Conservation (phyloP, 2,888 invertebrate genomes). For the Tenthredo scrophulariae region DNA sequence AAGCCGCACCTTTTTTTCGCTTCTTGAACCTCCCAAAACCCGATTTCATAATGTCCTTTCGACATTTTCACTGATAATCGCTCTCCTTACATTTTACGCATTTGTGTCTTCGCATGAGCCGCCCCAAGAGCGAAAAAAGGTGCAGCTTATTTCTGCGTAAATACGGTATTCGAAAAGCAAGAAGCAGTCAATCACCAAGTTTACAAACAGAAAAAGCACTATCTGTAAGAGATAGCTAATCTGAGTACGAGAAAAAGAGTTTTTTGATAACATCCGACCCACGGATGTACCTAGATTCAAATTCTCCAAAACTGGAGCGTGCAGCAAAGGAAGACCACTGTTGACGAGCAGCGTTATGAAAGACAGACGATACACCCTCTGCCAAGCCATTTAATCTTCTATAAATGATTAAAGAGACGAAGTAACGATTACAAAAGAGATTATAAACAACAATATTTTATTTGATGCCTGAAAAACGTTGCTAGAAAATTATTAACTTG, state of each 20-base stretch:
- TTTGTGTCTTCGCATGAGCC: too few species aligned
- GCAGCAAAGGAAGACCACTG: conserved; percentile 78
- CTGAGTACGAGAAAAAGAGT: not conserved
- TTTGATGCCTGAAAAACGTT: not conserved
- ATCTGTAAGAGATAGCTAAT: not conserved
- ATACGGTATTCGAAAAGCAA: not conserved
- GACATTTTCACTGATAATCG: too few species aligned
- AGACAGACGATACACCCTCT: conserved; percentile 84
- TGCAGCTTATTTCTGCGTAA: too few species aligned
- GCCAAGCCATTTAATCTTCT: conserved; percentile 87
- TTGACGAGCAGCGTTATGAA: conserved; percentile 85
- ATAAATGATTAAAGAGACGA: conserved; percentile 60
- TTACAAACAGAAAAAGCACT: not conserved
- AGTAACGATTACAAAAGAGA: not conserved
- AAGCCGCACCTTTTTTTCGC: too few species aligned
- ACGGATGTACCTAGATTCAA: conserved; percentile 83
- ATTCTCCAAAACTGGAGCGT: conserved; percentile 76
- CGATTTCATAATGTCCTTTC: too few species aligned
- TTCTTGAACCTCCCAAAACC: too few species aligned
- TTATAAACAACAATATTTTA: not conserved
- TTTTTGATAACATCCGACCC: conserved; percentile 37
- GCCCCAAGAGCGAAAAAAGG: too few species aligned
- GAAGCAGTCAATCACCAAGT: not conserved
- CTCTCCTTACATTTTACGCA: too few species aligned
- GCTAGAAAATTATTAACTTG: not conserved